These are phyloP conservation scores for Epsilonema sp. DNA, from an alignment of 2,888 invertebrate genomes.

Conservation along the genomic window DNA sequence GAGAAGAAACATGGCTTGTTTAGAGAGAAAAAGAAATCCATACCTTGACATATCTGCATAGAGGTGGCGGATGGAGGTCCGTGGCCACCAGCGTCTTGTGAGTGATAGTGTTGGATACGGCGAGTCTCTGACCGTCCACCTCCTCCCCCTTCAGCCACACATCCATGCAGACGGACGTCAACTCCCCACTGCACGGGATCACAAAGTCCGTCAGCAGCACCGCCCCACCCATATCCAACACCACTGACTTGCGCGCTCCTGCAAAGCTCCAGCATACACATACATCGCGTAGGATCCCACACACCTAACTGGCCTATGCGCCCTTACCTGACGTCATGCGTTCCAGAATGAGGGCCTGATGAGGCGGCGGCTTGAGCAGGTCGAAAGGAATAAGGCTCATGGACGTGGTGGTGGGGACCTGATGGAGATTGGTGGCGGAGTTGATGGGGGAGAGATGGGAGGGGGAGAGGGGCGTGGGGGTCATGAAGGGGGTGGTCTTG, in stretches of 20 bases:
- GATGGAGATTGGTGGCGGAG: constrained; percentile 5
- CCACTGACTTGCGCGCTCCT: constrained; percentile 68
- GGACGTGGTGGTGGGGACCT: background rate
- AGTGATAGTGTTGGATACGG: constrained; percentile 68
- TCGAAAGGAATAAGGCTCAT: constrained; percentile 24
- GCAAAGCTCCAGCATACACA: constrained; percentile 9
- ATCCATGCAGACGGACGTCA: constrained; percentile 62
- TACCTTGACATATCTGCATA: constrained; percentile 71
- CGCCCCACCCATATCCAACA: constrained; percentile 68
- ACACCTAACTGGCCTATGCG: too few relatives aligned
- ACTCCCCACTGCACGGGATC: constrained; percentile 32
- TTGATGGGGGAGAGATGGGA: constrained; percentile 13
- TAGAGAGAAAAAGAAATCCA: constrained; percentile 6
- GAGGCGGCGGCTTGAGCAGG: constrained; percentile 56
- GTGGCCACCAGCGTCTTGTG: constrained; percentile 59
- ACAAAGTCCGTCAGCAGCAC: constrained; percentile 60
- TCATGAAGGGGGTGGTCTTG: constrained; percentile 30
- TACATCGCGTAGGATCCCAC: background rate
- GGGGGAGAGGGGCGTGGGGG: constrained; percentile 15
- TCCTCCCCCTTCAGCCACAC: constrained; percentile 73
- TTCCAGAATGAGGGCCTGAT: constrained; percentile 61
- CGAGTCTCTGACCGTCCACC: constrained; percentile 58
- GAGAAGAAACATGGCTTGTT: background rate
- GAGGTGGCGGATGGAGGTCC: constrained; percentile 69
- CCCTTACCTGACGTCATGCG: constrained; percentile 57